Conservation (phyloP, 1,140 invertebrate species). For the Physella acuta region DNA sequence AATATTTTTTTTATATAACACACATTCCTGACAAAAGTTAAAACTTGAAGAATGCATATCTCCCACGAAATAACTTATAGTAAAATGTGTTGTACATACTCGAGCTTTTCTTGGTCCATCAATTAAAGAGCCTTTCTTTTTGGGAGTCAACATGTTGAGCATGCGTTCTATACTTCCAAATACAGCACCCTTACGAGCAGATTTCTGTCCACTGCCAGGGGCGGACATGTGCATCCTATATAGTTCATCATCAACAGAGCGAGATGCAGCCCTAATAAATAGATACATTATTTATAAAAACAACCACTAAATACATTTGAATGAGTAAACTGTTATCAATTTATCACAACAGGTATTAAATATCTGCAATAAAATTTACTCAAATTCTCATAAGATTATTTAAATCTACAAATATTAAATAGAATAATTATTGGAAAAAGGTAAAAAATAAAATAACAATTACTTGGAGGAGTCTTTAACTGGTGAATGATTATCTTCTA, state of each 20-base stretch:
- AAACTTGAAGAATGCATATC: neutral
- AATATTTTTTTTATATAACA: neutral
- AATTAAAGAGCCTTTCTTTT: conserved; percentile 59
- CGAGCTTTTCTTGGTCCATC: conserved; percentile 59
- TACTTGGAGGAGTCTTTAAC: too few species aligned
- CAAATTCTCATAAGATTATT: too few species aligned
- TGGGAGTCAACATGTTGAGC: conserved; percentile 72
- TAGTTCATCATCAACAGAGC: conserved; percentile 58
- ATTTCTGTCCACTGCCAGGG: conserved; percentile 61
- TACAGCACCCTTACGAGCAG: conserved; percentile 58
- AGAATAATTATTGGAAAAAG: too few species aligned
- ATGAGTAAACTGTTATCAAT: too few species aligned
- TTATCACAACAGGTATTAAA: too few species aligned
- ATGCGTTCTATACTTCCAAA: conserved; percentile 75
- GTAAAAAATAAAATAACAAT: too few species aligned
- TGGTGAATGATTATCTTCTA: conserved; percentile 35
- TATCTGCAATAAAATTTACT: too few species aligned
- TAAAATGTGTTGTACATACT: conserved; percentile 36
- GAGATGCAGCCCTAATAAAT: conserved; percentile 44
- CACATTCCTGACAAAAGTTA: neutral
- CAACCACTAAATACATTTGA: too few species aligned
- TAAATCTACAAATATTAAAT: too few species aligned
- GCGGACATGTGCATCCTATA: conserved; percentile 43
- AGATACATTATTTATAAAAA: too few species aligned
- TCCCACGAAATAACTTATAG: too few species aligned